phyloP scores from a whole-genome alignment of 2,888 invertebrate genomes.

The Archaeoteleia sp. region DNA sequence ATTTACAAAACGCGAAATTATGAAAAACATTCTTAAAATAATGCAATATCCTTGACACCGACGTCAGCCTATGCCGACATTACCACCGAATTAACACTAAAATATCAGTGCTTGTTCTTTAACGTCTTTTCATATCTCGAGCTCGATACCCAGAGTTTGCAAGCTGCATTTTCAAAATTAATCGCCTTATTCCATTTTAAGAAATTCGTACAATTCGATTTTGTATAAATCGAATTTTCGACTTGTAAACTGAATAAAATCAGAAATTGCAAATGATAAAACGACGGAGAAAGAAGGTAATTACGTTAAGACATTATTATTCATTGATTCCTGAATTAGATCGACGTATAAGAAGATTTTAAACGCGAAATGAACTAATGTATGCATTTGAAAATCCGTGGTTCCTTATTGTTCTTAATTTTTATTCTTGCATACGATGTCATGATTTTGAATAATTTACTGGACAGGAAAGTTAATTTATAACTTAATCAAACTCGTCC shows the following conservation, averaged over 20 bases:
- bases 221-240: constrained; percentile 8
- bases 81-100: constrained; percentile 30
- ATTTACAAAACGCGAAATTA: constrained; percentile 17
- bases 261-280: constrained; percentile 8
- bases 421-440: too few relatives aligned
- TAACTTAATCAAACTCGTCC: too few relatives aligned
- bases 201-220: constrained; percentile 2
- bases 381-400: too few relatives aligned
- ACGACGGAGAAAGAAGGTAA: too few relatives aligned
- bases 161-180: constrained; percentile 7
- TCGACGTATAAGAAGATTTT: too few relatives aligned
- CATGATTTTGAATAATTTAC: too few relatives aligned
- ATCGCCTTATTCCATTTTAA: background rate
- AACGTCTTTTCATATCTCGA: constrained; percentile 21
- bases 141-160: background rate
- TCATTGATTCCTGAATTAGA: too few relatives aligned
- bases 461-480: too few relatives aligned
- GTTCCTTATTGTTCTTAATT: too few relatives aligned
- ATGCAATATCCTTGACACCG: constrained; percentile 22
- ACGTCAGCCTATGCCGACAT: constrained; percentile 24
- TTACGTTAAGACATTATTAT: too few relatives aligned
- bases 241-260: constrained; percentile 15
- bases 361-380: too few relatives aligned
- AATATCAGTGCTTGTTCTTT: constrained; percentile 3
- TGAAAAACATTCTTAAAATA: constrained; percentile 17